Percentiles rank a stretch among this genome's conserved stretches.
Evolutionary conservation across 1,140 invertebrate genomes (phyloP).

Genomic region (Trinorchestia longiramus): DNA sequence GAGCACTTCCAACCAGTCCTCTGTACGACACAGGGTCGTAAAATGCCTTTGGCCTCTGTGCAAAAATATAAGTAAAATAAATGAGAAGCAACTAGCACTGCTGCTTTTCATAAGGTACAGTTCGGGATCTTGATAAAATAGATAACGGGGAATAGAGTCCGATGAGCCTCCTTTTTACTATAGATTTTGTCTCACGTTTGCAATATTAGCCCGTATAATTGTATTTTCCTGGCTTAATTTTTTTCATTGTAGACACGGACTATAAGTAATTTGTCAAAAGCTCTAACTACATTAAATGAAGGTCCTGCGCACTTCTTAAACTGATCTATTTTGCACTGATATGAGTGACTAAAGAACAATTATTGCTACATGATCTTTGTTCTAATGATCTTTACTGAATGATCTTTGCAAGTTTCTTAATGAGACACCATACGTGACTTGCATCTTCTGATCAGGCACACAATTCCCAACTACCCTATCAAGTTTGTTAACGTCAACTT

Average conservation of each 20-base stretch:
- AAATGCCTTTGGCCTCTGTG: background rate
- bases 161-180: background rate
- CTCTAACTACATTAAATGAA: too few species aligned
- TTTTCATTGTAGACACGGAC: background rate
- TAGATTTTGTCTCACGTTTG: background rate
- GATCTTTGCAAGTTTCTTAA: too few species aligned
- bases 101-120: background rate
- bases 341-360: background rate
- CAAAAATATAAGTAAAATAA: background rate
- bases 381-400: background rate
- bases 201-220: background rate
- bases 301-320: too few species aligned
- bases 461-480: background rate
- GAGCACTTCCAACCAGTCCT: constrained; percentile 5
- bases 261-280: too few species aligned
- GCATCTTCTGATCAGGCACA: background rate
- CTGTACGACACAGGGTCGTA: background rate
- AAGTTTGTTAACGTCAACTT: background rate
- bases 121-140: background rate
- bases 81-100: background rate
- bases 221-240: background rate
- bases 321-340: too few species aligned
- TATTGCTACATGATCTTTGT: background rate
- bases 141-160: background rate
- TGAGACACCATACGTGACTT: background rate